phyloP scores from a whole-genome alignment of 2,888 invertebrate species.

The Andrena praecox region DNA sequence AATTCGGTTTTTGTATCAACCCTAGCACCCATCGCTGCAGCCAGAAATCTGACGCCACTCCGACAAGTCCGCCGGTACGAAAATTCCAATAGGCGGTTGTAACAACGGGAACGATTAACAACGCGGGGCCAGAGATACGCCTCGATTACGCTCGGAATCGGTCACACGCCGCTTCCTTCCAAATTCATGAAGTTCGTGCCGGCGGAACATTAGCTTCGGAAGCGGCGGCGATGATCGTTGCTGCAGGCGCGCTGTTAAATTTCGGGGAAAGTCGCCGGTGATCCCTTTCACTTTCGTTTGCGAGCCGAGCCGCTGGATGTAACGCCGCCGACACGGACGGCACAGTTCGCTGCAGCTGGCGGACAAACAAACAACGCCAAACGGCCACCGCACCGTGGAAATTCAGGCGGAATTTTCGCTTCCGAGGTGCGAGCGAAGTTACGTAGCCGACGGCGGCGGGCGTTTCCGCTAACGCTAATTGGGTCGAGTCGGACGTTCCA shows the following conservation, averaged over 20 bases:
- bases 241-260: constrained; percentile 27
- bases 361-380: background rate
- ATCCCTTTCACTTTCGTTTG: constrained; percentile 66
- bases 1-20: no score
- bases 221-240: constrained; percentile 16
- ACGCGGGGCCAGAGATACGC: constrained; percentile 21
- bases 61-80: background rate
- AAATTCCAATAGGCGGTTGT: background rate
- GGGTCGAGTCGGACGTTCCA: background rate
- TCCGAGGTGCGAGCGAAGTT: background rate
- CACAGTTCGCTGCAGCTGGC: constrained; percentile 26
- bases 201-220: constrained; percentile 63
- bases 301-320: constrained; percentile 26
- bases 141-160: constrained; percentile 46
- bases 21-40: background rate
- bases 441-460: background rate
- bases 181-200: constrained; percentile 72
- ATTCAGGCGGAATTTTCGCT: constrained; percentile 9
- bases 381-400: constrained; percentile 18
- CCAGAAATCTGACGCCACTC: background rate
- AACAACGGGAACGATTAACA: constrained; percentile 52
- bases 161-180: constrained; percentile 58
- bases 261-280: constrained; percentile 57
- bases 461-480: constrained; percentile 25
- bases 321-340: constrained; percentile 14